phyloP scores from a whole-genome alignment of 1,140 invertebrate genomes.

The Venturia canescens region DNA sequence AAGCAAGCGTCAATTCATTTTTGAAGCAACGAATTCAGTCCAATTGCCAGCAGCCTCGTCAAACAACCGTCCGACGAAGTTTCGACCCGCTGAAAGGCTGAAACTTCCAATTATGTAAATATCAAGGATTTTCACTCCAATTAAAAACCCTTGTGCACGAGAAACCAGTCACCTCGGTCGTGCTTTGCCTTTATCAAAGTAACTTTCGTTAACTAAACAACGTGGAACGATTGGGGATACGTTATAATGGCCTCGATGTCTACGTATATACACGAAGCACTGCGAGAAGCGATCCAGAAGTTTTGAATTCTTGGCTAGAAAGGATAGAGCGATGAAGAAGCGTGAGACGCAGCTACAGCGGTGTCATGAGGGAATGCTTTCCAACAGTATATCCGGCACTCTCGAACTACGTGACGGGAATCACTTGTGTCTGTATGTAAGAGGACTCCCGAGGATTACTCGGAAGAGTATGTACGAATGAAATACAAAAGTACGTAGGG shows the following conservation, averaged over 20 bases:
- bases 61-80: no score
- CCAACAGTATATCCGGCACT: constrained; percentile 50
- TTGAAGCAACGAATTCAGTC: no score
- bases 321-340: constrained; percentile 23
- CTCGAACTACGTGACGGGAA: constrained; percentile 56
- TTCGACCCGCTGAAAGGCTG: no score
- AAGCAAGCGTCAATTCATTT: no score
- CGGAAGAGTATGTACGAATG: constrained; percentile 49
- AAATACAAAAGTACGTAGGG: constrained; percentile 30
- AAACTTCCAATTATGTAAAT: no score
- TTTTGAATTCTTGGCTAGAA: constrained; percentile 14
- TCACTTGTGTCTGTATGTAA: constrained; percentile 36
- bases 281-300: constrained; percentile 8
- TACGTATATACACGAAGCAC: background rate
- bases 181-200: constrained; percentile 18
- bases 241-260: background rate
- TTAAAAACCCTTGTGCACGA: no score
- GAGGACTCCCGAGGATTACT: constrained; percentile 45
- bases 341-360: constrained; percentile 35
- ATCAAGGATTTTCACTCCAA: no score
- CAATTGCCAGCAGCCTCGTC: no score
- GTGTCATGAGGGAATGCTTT: constrained; percentile 50
- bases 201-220: constrained; percentile 18
- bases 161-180: background rate
- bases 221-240: background rate